Base-by-base conservation (phyloP, 2,113 vertebrate species). In the Dryoscopus gambensis region DNA sequence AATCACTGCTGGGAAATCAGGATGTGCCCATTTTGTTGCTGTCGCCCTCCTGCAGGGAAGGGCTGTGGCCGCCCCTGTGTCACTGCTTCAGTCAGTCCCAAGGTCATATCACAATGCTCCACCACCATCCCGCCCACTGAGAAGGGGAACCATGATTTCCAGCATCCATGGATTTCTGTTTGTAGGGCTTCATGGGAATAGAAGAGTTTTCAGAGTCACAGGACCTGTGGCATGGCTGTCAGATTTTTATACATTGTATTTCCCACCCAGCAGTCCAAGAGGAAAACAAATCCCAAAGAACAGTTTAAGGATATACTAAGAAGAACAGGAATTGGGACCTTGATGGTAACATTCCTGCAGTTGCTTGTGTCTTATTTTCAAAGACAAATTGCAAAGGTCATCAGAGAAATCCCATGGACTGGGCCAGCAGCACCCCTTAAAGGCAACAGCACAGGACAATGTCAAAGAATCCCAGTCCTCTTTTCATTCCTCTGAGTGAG, bases 41-140 rank as follows among this genome's bases (percentile, higher is more conserved):
- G 0, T 4, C 44, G 11, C 6, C 7, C 49, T 57, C 40, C 40
- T 0, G 0, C 2, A 9, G 21, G 30, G 67, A 76, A 71, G 35
- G 71, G 22, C 52, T 7, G 0, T 7, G 49, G 59, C 1, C 0
- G 11, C 21, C 44, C 33, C 39, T 4, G 1, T 10, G 21, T 37
- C 87, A 46, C 39, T 3, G 5, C 47, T 50, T 31, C 2, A 2
- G 46, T 23, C 40, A 91, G 52, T 37, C 67, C 81, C 5, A 2
- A 79, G 31, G 31, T 53, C 3, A 0, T 3, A 37, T 4, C n/a
- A 37, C 0, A 0, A 37, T 42, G 46, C 14, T 53, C 60, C 23
- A 69, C 25, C 52, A 60, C 30, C 6, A 1, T 25, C 28, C 28
- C 2, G 15, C 6, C 20, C n/a, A 55, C 0, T 55, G 25, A 74